Evolutionary conservation across 2,888 invertebrate species (phyloP).

Genomic region (Ichneumoninae sp.): DNA sequence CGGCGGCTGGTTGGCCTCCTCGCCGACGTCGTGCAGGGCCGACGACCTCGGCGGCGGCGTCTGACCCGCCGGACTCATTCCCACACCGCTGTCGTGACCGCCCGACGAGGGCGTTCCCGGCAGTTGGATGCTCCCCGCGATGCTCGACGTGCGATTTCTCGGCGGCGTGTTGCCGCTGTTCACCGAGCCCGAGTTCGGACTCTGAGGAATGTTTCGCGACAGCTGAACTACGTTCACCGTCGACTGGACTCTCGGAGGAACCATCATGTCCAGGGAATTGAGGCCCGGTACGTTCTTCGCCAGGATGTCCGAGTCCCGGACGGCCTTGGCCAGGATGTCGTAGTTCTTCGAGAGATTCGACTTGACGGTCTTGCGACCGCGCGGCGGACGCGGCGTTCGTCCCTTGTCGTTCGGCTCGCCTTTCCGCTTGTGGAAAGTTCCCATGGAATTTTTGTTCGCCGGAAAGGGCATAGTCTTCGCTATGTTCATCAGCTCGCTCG

Average conservation of each 20-base stretch:
- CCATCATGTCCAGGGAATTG: constrained; percentile 87
- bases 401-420: constrained; percentile 60
- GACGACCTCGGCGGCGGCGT: constrained; percentile 81
- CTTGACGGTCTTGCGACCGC: constrained; percentile 69
- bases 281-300: constrained; percentile 86
- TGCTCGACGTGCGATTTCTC: constrained; percentile 79
- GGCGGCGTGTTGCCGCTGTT: constrained; percentile 81
- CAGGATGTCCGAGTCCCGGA: constrained; percentile 82
- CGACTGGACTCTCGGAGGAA: constrained; percentile 85
- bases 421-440: constrained; percentile 78
- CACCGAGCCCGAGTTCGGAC: constrained; percentile 79
- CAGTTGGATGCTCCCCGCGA: constrained; percentile 78
- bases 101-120: constrained; percentile 83
- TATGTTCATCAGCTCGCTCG: constrained; percentile 79
- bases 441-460: constrained; percentile 75
- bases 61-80: constrained; percentile 83
- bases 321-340: constrained; percentile 79
- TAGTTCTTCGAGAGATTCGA: constrained; percentile 75
- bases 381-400: constrained; percentile 25
- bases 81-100: constrained; percentile 83
- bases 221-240: constrained; percentile 88
- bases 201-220: constrained; percentile 82
- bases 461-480: constrained; percentile 80
- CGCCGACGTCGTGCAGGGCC: constrained; percentile 81
- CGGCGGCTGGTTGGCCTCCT: constrained; percentile 81